phyloP scores from a whole-genome alignment of 1,140 invertebrate genomes.

The Saccostrea echinata region DNA sequence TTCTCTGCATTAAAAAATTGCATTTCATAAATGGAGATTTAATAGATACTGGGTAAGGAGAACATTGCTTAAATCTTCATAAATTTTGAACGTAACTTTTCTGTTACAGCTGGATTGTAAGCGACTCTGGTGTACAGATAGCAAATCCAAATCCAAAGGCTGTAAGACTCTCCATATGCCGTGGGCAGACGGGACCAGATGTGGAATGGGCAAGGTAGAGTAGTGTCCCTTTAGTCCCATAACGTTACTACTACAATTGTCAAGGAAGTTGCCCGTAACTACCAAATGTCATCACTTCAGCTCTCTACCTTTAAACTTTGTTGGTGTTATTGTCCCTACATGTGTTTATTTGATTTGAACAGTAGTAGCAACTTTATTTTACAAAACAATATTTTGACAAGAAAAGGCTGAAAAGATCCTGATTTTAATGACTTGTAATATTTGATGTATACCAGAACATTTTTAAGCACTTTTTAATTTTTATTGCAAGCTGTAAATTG shows the following conservation, averaged over 20 bases:
- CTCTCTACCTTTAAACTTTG: no score
- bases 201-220: slow-evolving; percentile 81
- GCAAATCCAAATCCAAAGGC: slow-evolving; percentile 81
- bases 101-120: slow-evolving; percentile 85
- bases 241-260: background rate
- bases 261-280: background rate
- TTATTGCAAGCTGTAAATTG: background rate
- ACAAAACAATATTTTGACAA: background rate
- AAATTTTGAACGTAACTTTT: background rate
- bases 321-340: no score
- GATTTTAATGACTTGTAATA: background rate
- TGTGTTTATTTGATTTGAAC: no score
- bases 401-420: background rate
- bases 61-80: no score
- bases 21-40: background rate
- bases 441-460: background rate
- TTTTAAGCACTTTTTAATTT: background rate
- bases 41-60: no score
- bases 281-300: background rate
- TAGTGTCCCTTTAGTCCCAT: background rate
- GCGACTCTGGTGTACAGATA: slow-evolving; percentile 90
- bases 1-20: background rate
- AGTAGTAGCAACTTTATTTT: background rate
- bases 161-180: slow-evolving; percentile 93
- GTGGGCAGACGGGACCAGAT: slow-evolving; percentile 95